Base-by-base conservation (phyloP, 2,797 vertebrate species). In the Eurystomus glaucurus region DNA sequence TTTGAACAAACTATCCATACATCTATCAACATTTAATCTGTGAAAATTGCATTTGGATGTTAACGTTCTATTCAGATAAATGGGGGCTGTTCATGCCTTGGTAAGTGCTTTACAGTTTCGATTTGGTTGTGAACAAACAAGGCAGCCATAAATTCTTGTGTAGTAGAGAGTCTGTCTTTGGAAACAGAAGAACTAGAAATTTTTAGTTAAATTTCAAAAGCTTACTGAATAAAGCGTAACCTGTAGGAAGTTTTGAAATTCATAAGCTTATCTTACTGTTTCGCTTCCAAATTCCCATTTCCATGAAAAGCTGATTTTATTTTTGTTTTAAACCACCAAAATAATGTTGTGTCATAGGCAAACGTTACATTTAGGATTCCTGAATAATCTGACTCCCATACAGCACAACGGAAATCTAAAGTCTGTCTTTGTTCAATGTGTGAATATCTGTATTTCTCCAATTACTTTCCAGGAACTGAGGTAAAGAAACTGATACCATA, bases 21-120 rank as follows among this genome's bases (percentile, higher is more conserved):
- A 74, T 14, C 52, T 88, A 64, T 91, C 71, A 96, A 88, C 45
- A 69, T 74, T 71, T 92, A 80, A 93, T 60, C 10, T 43, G n/a
- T 79, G 29, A 68, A 74, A 96, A 93, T 61, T 91, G 70, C 16
- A 10, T 83, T 65, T 93, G 84, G 61, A 52, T 65, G 55, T 85
- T 91, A 65, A 5, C 21, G 14, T 74, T 76, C 35, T 22, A 13
- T 57, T 43, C 28, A 66, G 79, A 71, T 74, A 74, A 93, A 69
- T 2, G 10, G 28, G 28, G 26, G 10, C 10, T 90, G 28, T 62
- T 91, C 25, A 16, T 0, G 6, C 43, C 45, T 77, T 66, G 45
- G 19, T 61, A 28, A 50, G 52, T 37, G 35, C 37, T 7, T 50
- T 68, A 39, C 29, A 80, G 51, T 70, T 94, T 86, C 39, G 9